Base-by-base conservation (phyloP, 2,113 vertebrate genomes). In the Paedocypris sp. region DNA sequence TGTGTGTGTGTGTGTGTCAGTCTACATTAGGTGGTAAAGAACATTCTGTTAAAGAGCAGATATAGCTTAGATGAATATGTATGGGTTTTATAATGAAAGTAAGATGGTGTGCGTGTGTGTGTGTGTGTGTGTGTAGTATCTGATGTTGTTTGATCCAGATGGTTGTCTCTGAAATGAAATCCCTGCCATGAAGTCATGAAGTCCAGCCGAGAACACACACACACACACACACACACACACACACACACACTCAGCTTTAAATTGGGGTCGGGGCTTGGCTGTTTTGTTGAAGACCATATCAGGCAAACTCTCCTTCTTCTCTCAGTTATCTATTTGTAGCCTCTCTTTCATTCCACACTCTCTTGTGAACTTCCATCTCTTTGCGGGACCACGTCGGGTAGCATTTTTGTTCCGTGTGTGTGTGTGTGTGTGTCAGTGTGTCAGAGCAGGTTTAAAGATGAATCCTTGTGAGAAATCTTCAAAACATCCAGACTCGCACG, bases 261-360 rank as follows among this genome's bases (percentile, higher is more conserved):
- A 22, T 26, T 28, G 20, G 12, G 47, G 22, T 53, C 5, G 20
- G 15, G 49, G 28, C 51, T 48, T 57, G 23, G 50, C 42, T 22
- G 22, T 38, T 56, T 54, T 1, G 49, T 53, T 45, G 13, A 60
- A 57, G 35, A 60, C 64, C 56, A 68, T 68, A 68, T 68, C 33
- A 62, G 66, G 50, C 26, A 39, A 62, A 66, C 35, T 58, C 49
- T 33, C 10, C 43, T 35, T 46, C 31, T 53, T 26, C 12, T 6
- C 38, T 12, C 28, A 42, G 41, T 51, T 38, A 51, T 64, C 60
- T 62, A 26, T 70, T 66, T 66, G 51, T 45, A 53, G 36, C 43
- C 64, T 57, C 9, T 18, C 28, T 39, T 23, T 28, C 46, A 46
- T 32, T 22, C 10, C 16, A 20, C 19, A 36, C n/a, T 11, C 39